Evolutionary conservation across 2,113 vertebrate genomes (phyloP).

Genomic region (Platysternon megacephalum): DNA sequence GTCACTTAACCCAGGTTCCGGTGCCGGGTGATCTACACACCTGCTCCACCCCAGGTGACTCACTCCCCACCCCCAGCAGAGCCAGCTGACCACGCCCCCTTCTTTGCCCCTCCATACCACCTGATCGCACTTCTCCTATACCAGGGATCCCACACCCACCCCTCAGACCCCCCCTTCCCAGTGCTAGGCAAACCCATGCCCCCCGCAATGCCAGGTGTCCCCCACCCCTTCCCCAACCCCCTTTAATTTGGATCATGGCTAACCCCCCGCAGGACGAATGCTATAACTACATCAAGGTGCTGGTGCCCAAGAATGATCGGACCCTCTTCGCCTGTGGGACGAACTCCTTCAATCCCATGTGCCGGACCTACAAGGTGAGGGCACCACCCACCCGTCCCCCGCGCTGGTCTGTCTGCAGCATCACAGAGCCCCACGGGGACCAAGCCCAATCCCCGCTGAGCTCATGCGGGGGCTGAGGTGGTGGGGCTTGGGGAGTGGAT

Average conservation of each 20-base stretch:
- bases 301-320: slow-evolving; percentile 87
- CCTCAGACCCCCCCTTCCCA: too few relatives aligned
- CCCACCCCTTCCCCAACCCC: too few relatives aligned
- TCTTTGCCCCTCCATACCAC: neutral
- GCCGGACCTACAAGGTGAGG: slow-evolving; percentile 91
- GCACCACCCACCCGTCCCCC: neutral
- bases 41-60: neutral
- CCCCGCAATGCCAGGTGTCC: neutral
- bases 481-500: neutral
- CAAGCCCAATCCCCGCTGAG: neutral
- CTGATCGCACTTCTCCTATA: neutral
- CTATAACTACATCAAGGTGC: slow-evolving; percentile 96
- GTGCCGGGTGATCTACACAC: neutral
- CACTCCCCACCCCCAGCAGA: neutral
- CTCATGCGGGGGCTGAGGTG: neutral
- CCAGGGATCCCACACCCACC: neutral
- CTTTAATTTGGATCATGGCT: neutral
- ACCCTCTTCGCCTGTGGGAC: slow-evolving; percentile 93
- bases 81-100: neutral
- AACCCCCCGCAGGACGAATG: slow-evolving; percentile 85
- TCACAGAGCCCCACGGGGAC: neutral
- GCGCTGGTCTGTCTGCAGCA: slow-evolving; percentile 21
- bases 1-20: neutral
- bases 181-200: neutral
- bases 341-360: slow-evolving; percentile 93